These are phyloP conservation scores for Anoncus sp. DNA, from an alignment of 2,888 invertebrate species.

Conservation along the genomic window DNA sequence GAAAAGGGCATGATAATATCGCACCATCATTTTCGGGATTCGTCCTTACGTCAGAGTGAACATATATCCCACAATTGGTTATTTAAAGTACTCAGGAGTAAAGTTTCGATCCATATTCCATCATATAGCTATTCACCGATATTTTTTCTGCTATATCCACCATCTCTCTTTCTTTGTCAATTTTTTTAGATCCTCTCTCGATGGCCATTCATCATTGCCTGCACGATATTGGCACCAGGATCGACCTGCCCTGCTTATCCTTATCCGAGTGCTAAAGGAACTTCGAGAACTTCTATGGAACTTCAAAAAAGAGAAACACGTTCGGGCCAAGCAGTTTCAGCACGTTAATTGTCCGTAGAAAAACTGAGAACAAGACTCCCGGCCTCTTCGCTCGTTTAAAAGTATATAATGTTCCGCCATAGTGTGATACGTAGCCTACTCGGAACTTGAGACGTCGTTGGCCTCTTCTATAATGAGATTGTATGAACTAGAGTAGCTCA, in stretches of 20 bases:
- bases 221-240: no score
- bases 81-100: no score
- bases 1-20: background rate
- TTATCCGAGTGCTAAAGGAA: conserved; percentile 17
- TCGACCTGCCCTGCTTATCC: conserved; percentile 6
- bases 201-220: no score
- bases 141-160: no score
- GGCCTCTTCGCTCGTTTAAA: conserved; percentile 30
- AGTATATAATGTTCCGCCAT: conserved; percentile 5
- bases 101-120: no score
- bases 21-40: background rate
- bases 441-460: conserved; percentile 27
- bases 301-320: conserved; percentile 1
- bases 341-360: conserved; percentile 30
- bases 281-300: background rate
- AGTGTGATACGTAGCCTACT: background rate
- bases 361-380: conserved; percentile 4
- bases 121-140: no score
- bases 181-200: no score
- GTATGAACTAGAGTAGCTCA: conserved; percentile 16
- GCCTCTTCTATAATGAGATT: conserved; percentile 37
- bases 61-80: no score
- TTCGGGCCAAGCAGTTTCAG: conserved; percentile 9
- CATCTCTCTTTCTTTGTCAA: background rate
- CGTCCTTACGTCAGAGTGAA: no score